Base-by-base conservation (phyloP, 2,797 vertebrate genomes). In the Muraenolepis orangiensis region DNA sequence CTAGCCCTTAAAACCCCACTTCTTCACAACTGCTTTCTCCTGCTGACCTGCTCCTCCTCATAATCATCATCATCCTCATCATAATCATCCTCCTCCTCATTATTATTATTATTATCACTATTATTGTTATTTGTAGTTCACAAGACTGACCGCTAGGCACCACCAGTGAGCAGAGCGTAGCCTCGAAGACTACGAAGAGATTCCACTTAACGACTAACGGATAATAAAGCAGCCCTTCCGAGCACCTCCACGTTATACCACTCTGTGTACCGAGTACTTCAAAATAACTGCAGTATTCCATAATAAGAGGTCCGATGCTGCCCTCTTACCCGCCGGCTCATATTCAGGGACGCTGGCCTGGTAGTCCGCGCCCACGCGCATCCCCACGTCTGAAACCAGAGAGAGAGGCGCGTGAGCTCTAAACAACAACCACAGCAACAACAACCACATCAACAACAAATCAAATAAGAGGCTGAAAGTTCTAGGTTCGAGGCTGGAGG, bases 361-460 rank as follows among this genome's bases (percentile, higher is more conserved):
- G 74, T 95, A 98, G 81, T 98, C 97, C 1, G 95, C 93, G 86
- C 97, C 97, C 80, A 98, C 97, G 87, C 97, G 95, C 97, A 98
- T 98, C 78, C 97, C 97, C 74, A 98, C 96, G 96, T 98, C 96
- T 98, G 84, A 89, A 94, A 26, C 72, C 11, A 77, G 0, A 4
- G 4, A 6, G 38, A 70, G n/a, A 23, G 20, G 28, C 20, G 42
- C 32, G 72, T 42, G 4, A 29, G 20, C 71, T 57, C 29, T 11
- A n/a, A 34, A 20, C 11, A 69, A 32, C 31, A n/a, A 32, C 34
- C 1, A n/a, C n/a, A 14, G 42, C 3, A 51, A 20, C 18, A 51
- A 51, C 18, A 46, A 51, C 34, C 1, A n/a, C n/a, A 14, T 16
- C 3, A 51, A 20, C 18, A 51, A 51, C 18, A 46, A 51, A n/a